phyloP scores from a whole-genome alignment of 2,888 invertebrate species.

The Mimachlamys varia region DNA sequence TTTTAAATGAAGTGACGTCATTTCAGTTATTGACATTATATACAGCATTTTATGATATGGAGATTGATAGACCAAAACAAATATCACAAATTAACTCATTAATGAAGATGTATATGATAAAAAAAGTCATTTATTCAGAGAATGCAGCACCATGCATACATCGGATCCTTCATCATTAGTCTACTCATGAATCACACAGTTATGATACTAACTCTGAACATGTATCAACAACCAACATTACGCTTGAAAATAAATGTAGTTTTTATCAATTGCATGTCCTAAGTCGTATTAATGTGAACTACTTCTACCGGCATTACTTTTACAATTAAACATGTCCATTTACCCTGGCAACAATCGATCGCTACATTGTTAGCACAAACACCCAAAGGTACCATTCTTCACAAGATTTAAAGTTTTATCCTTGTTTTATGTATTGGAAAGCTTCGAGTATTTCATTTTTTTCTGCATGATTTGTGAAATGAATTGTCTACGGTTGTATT shows the following conservation, averaged over 20 bases:
- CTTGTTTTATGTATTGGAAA: background rate
- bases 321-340: conserved; percentile 14
- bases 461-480: conserved; percentile 10
- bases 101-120: background rate
- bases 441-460: conserved; percentile 11
- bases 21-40: background rate
- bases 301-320: background rate
- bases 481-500: background rate
- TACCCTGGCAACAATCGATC: background rate
- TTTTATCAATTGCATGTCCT: conserved; percentile 14
- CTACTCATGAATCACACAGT: background rate
- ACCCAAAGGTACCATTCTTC: background rate
- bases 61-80: background rate
- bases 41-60: background rate
- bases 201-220: background rate
- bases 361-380: conserved; percentile 3
- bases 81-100: background rate
- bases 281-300: conserved; percentile 4
- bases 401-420: background rate
- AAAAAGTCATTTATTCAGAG: background rate
- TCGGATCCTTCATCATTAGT: background rate
- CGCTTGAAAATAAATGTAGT: background rate
- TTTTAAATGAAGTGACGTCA: too few relatives aligned
- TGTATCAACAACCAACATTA: background rate
- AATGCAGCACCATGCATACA: conserved; percentile 6